Conservation (phyloP, 2,797 vertebrate genomes). For the Tadarida brasiliensis region DNA sequence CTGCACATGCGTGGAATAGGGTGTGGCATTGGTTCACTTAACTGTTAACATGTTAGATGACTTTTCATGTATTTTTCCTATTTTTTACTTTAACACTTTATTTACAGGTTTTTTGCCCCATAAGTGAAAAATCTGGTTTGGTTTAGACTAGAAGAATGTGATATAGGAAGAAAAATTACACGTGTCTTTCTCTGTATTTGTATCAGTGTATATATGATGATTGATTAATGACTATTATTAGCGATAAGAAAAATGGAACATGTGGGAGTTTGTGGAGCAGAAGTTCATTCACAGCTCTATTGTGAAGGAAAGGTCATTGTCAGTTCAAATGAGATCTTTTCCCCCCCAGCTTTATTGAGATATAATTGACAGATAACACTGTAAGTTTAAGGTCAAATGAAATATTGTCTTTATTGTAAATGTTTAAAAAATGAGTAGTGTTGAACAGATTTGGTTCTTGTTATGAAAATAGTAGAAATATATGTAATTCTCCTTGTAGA, state of each 20-base stretch:
- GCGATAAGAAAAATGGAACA: slow-evolving; percentile 44
- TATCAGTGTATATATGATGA: slow-evolving; percentile 30
- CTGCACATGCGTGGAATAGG: background rate
- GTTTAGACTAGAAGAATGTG: slow-evolving; percentile 58
- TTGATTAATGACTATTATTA: slow-evolving; percentile 61
- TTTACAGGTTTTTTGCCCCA: slow-evolving; percentile 23
- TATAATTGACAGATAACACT: background rate
- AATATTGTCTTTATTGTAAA: slow-evolving; percentile 53
- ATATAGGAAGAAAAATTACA: slow-evolving; percentile 56
- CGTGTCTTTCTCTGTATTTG: slow-evolving; percentile 58
- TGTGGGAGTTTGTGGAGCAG: slow-evolving; percentile 43
- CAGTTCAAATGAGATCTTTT: slow-evolving; percentile 42
- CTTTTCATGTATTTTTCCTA: slow-evolving; percentile 48
- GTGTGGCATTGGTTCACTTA: background rate
- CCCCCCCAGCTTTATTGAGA: background rate
- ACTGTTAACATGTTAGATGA: background rate
- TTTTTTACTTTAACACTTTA: slow-evolving; percentile 55
- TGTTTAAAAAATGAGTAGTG: slow-evolving; percentile 35
- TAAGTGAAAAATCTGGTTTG: slow-evolving; percentile 60
- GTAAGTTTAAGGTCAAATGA: background rate
- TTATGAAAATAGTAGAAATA: slow-evolving; percentile 54
- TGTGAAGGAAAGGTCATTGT: slow-evolving; percentile 60
- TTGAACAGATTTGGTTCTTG: background rate
- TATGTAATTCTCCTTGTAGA: slow-evolving; percentile 56
- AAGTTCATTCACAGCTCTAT: slow-evolving; percentile 55